These are phyloP conservation scores for Hippocampus zosterae DNA, from an alignment of 2,113 vertebrate genomes.

Conservation along the genomic window DNA sequence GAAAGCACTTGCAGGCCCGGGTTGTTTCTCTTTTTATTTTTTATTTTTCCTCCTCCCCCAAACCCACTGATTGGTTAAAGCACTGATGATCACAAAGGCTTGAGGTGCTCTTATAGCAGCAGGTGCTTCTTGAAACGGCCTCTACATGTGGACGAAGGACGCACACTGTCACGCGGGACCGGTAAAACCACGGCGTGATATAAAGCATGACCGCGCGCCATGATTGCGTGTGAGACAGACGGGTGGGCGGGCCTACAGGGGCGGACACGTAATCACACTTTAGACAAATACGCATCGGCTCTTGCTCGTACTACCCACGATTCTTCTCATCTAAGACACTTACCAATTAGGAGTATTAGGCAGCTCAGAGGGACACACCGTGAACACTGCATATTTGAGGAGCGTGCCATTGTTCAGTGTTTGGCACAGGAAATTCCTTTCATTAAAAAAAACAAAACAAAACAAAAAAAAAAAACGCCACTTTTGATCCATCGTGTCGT, in stretches of 20 bases:
- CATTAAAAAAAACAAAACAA: background rate
- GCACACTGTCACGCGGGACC: conserved; percentile 53
- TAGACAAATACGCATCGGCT: conserved; percentile 49
- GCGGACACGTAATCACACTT: conserved; percentile 48
- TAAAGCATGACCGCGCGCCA: conserved; percentile 52
- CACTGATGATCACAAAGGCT: conserved; percentile 72
- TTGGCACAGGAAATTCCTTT: conserved; percentile 51
- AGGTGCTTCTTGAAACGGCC: conserved; percentile 65
- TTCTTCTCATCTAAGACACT: conserved; percentile 53
- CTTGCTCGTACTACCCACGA: conserved; percentile 43
- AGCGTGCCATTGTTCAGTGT: conserved; percentile 47
- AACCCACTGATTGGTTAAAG: conserved; percentile 67
- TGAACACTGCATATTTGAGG: conserved; percentile 54
- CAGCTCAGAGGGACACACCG: conserved; percentile 48
- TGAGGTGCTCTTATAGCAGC: conserved; percentile 66
- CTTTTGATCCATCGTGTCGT: conserved; percentile 33
- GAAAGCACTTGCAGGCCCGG: conserved; percentile 64
- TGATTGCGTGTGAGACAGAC: conserved; percentile 28
- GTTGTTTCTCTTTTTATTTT: background rate
- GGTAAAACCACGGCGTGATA: conserved; percentile 49
- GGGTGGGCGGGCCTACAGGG: conserved; percentile 7
- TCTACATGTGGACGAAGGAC: conserved; percentile 55
- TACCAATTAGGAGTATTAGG: conserved; percentile 33
- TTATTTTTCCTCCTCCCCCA: conserved; percentile 6
- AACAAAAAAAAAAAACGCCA: conserved; percentile 27